These are phyloP conservation scores for Macaria notata DNA, from an alignment of 2,888 invertebrate genomes.

Conservation along the genomic window DNA sequence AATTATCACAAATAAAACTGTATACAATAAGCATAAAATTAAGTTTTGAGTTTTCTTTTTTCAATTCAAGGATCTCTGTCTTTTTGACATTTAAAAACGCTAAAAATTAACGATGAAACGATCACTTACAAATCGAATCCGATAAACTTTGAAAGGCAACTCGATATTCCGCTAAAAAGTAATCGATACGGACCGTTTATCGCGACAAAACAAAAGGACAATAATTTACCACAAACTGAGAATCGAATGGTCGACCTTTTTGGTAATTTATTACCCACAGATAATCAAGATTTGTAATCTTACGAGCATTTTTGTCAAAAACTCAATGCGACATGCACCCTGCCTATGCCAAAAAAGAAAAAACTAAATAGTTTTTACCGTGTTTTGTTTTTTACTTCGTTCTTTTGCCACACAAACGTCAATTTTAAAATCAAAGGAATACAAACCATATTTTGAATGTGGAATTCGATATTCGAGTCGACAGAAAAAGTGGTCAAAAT, in stretches of 20 bases:
- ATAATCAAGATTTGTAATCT: slow-evolving; percentile 34
- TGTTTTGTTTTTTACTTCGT: neutral
- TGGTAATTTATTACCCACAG: slow-evolving; percentile 33
- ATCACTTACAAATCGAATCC: slow-evolving; percentile 25
- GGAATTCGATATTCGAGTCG: slow-evolving; percentile 15
- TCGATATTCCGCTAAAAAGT: slow-evolving; percentile 33
- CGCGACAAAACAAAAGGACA: slow-evolving; percentile 36
- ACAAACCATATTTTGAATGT: slow-evolving; percentile 12
- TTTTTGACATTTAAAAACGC: too few species aligned
- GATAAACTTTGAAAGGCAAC: slow-evolving; percentile 23
- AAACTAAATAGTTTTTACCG: neutral
- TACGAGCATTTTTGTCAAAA: slow-evolving; percentile 34
- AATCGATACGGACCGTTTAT: slow-evolving; percentile 29
- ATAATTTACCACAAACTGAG: slow-evolving; percentile 29
- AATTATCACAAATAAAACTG: too few species aligned
- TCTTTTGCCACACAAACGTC: slow-evolving; percentile 19
- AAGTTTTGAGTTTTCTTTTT: too few species aligned
- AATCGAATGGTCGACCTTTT: slow-evolving; percentile 30
- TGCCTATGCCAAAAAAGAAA: slow-evolving; percentile 5
- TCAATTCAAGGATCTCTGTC: too few species aligned
- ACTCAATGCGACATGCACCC: slow-evolving; percentile 29
- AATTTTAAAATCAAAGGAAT: slow-evolving; percentile 14
- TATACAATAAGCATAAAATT: too few species aligned
- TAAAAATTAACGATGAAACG: slow-evolving; percentile 1
- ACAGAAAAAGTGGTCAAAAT: slow-evolving; percentile 27